phyloP scores from a whole-genome alignment of 2,888 invertebrate species.

The Meloe dianella region DNA sequence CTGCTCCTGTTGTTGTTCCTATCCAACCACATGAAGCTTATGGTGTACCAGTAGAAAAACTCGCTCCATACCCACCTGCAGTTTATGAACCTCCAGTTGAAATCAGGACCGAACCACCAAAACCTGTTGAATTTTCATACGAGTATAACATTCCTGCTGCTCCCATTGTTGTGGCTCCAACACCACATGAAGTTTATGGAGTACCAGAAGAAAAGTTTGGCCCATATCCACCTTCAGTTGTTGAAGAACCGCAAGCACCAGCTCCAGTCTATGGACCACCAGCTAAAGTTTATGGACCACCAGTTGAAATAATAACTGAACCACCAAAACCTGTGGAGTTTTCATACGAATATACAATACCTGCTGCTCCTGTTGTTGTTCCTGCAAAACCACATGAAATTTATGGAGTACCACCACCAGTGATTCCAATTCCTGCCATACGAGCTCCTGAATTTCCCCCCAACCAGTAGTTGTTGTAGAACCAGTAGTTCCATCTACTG shows the following conservation, averaged over 20 bases:
- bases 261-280: not conserved
- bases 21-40: not conserved
- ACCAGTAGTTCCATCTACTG: not conserved
- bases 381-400: not conserved
- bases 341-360: no score
- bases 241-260: not conserved
- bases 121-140: slow-evolving; percentile 17
- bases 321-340: no score
- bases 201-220: not conserved
- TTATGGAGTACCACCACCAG: not conserved
- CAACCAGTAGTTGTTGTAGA: not conserved
- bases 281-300: no score
- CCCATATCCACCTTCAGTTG: not conserved
- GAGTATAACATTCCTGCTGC: slow-evolving; percentile 17
- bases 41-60: not conserved
- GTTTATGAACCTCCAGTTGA: slow-evolving; percentile 8
- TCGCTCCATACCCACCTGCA: not conserved
- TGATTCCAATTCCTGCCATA: not conserved
- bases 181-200: not conserved
- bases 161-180: not conserved
- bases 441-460: not conserved
- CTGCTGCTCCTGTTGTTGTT: no score
- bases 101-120: not conserved
- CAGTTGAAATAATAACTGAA: no score
- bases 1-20: no score